phyloP scores from a whole-genome alignment of 2,888 invertebrate species.

The Pterobdella sp. region DNA sequence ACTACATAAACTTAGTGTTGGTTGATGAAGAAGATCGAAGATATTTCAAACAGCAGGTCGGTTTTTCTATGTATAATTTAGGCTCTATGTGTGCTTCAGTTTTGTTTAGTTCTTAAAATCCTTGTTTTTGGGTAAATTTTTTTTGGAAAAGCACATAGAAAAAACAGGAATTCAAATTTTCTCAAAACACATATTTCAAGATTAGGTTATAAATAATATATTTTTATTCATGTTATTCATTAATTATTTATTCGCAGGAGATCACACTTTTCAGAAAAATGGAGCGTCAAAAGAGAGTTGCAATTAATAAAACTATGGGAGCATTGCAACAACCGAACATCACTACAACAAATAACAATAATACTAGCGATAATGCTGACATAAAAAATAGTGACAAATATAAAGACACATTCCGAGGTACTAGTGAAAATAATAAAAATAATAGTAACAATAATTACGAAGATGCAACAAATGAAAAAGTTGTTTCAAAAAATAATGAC shows the following conservation, averaged over 20 bases:
- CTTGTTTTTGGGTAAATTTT: no score
- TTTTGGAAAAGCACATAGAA: no score
- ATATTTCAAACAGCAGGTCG: slow-evolving; percentile 93
- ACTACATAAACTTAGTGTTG: slow-evolving; percentile 92
- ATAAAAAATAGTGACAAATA: neutral
- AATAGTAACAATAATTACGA: neutral
- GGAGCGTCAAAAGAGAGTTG: slow-evolving; percentile 56
- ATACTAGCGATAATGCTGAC: neutral
- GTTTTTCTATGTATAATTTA: no score
- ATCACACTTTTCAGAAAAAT: slow-evolving; percentile 96
- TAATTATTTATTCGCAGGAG: slow-evolving; percentile 57
- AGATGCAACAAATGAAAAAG: neutral
- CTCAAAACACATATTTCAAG: neutral
- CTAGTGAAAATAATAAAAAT: neutral
- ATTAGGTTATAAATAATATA: no score
- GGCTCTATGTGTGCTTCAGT: no score
- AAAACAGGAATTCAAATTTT: neutral
- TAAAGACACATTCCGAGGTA: neutral
- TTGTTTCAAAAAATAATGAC: neutral
- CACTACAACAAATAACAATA: neutral
- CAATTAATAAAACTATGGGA: neutral
- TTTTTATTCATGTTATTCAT: neutral
- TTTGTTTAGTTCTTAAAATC: no score
- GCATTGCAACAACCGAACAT: neutral
- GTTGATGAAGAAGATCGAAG: slow-evolving; percentile 98